These are phyloP conservation scores for Monopterus albus DNA, from an alignment of 2,113 vertebrate species.

Conservation along the genomic window DNA sequence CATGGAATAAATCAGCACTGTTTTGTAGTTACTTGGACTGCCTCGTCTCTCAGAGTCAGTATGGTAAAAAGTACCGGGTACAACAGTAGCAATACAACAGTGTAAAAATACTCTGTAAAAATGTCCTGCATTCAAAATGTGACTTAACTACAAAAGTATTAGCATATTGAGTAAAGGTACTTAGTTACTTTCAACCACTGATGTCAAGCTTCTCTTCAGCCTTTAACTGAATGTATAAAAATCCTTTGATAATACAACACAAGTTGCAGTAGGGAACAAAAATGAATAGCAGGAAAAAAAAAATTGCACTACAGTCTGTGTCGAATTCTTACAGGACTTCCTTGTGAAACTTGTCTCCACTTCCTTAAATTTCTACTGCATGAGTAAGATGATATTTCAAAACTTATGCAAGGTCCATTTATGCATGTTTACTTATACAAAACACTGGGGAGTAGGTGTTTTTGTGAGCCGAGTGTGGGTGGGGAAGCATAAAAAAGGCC, in stretches of 20 bases:
- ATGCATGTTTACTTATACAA: conserved; percentile 71
- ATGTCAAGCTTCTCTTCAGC: conserved; percentile 3
- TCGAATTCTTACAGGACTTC: conserved; percentile 26
- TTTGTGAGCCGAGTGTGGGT: conserved; percentile 69
- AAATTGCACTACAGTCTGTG: conserved; percentile 44
- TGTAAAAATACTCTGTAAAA: too few relatives aligned
- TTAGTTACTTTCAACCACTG: too few relatives aligned
- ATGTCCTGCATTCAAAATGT: too few relatives aligned
- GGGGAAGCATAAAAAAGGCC: conserved; percentile 77
- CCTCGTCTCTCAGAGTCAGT: too few relatives aligned
- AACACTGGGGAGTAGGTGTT: conserved; percentile 70
- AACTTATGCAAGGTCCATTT: conserved; percentile 66
- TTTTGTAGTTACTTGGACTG: too few relatives aligned
- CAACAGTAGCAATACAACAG: too few relatives aligned
- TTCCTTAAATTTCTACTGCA: conserved; percentile 41
- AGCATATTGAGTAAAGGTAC: too few relatives aligned
- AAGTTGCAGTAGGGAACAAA: conserved; percentile 31
- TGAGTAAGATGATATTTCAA: conserved; percentile 56
- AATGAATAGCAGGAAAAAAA: conserved; percentile 36
- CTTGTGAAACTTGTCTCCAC: conserved; percentile 41
- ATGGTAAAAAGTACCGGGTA: too few relatives aligned
- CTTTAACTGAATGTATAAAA: conserved; percentile 24
- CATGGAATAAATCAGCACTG: too few relatives aligned
- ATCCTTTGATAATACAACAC: conserved; percentile 26
- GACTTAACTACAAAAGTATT: too few relatives aligned